phyloP scores from a whole-genome alignment of 2,113 vertebrate genomes.

The Pollachius pollachius region DNA sequence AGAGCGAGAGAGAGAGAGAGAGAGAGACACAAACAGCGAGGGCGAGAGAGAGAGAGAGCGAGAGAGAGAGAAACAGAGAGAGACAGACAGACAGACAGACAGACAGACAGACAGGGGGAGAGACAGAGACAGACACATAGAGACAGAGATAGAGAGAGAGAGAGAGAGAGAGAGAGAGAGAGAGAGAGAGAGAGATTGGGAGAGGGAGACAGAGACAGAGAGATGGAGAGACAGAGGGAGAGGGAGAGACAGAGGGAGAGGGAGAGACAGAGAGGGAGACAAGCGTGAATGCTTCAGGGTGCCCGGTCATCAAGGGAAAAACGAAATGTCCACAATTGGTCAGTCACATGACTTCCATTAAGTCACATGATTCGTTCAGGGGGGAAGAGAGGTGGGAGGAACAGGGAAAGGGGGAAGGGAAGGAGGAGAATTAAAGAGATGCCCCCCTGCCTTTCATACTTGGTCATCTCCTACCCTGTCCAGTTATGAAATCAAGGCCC shows the following conservation, averaged over 20 bases:
- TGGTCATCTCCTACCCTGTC: neutral
- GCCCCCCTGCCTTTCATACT: neutral
- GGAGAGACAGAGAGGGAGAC: conserved; percentile 75
- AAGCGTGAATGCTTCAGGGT: conserved; percentile 78
- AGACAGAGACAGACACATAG: too few relatives aligned
- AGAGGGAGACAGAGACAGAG: neutral
- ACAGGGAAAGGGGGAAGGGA: conserved; percentile 19
- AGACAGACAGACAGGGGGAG: neutral
- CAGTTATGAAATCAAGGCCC: neutral
- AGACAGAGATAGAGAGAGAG: conserved; percentile 55
- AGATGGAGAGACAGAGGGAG: neutral
- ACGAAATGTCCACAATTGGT: too few relatives aligned
- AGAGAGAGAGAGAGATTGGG: neutral
- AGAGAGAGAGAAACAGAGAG: too few relatives aligned
- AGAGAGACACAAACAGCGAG: too few relatives aligned
- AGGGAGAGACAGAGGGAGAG: neutral
- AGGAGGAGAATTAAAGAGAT: conserved; percentile 21
- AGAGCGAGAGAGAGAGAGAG: too few relatives aligned
- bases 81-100: neutral
- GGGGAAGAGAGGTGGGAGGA: conserved; percentile 6
- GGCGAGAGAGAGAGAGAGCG: too few relatives aligned
- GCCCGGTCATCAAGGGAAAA: conserved; percentile 40
- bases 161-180: neutral
- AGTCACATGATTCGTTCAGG: too few relatives aligned
- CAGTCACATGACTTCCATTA: too few relatives aligned